A percentile compares a stretch with the other conserved stretches of the same genome.
These are phyloP conservation scores for Galeruca laticollis DNA, from an alignment of 2,888 invertebrate genomes.

Conservation along the genomic window DNA sequence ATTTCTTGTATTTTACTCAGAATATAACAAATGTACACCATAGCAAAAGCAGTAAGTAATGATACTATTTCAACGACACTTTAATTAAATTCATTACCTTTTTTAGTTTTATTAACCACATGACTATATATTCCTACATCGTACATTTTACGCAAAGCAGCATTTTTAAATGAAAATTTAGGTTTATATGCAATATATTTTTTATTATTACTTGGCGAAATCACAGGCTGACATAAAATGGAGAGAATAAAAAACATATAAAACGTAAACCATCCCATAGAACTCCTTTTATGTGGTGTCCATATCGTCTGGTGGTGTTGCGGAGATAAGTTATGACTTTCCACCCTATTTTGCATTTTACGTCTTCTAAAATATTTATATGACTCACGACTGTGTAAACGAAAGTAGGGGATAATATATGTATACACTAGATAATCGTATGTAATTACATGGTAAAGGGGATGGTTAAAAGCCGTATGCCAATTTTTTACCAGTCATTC, in stretches of 20 bases:
- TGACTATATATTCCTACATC: conserved; percentile 30
- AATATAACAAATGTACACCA: too few species aligned
- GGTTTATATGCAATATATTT: conserved; percentile 60
- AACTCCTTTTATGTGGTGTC: conserved; percentile 58
- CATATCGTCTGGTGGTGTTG: conserved; percentile 55
- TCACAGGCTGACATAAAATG: conserved; percentile 62
- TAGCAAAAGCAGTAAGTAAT: not conserved
- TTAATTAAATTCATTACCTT: not conserved
- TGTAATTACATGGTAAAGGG: conserved; percentile 6
- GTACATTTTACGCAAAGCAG: conserved; percentile 31
- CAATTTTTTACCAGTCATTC: not conserved
- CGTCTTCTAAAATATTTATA: conserved; percentile 48
- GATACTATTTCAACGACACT: not conserved
- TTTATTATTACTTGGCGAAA: conserved; percentile 61
- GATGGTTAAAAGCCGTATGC: not conserved
- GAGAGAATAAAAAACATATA: conserved; percentile 63
- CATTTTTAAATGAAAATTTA: conserved; percentile 57
- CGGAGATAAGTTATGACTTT: conserved; percentile 42
- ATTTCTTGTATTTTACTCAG: too few species aligned
- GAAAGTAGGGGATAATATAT: conserved; percentile 9
- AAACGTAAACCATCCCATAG: conserved; percentile 60
- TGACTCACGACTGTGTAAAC: conserved; percentile 24
- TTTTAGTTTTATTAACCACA: conserved; percentile 28
- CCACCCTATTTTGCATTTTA: conserved; percentile 48
- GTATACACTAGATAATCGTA: conserved; percentile 13